phyloP scores from a whole-genome alignment of 2,797 vertebrate species.

The Pelobates cultripes region DNA sequence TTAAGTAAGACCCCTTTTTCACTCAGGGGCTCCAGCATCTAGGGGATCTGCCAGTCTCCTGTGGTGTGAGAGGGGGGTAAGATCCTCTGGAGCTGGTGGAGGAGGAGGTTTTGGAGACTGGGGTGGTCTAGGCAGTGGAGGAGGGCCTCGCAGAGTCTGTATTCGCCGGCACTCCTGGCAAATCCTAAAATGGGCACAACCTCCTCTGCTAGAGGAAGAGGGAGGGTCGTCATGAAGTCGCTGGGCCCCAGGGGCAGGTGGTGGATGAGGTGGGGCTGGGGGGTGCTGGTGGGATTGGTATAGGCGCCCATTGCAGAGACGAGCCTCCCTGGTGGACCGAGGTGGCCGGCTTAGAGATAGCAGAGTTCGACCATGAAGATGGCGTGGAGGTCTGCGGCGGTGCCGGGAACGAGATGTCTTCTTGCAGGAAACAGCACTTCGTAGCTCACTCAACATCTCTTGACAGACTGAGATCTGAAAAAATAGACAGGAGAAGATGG shows the following conservation, averaged over 20 bases:
- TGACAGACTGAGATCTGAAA: slow-evolving; percentile 86
- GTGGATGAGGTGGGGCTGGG: slow-evolving; percentile 71
- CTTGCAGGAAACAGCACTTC: slow-evolving; percentile 86
- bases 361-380: slow-evolving; percentile 73
- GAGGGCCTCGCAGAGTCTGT: slow-evolving; percentile 76
- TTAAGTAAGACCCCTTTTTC: slow-evolving; percentile 12
- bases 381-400: slow-evolving; percentile 70
- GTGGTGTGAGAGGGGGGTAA: slow-evolving; percentile 50
- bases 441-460: slow-evolving; percentile 88
- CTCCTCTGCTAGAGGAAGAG: slow-evolving; percentile 64
- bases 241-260: slow-evolving; percentile 70
- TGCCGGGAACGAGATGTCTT: slow-evolving; percentile 85
- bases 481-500: not conserved
- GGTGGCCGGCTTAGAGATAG: slow-evolving; percentile 75
- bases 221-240: slow-evolving; percentile 70
- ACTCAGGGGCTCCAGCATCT: slow-evolving; percentile 47
- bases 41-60: slow-evolving; percentile 51
- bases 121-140: slow-evolving; percentile 49
- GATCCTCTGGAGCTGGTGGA: slow-evolving; percentile 41
- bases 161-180: slow-evolving; percentile 90
- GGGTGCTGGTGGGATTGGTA: slow-evolving; percentile 65
- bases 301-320: slow-evolving; percentile 88
- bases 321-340: slow-evolving; percentile 83
- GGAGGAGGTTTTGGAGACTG: slow-evolving; percentile 52
- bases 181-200: slow-evolving; percentile 87